Conservation (phyloP, 64 coral and sea anemone species). For the Exaiptasia diaphana region DNA sequence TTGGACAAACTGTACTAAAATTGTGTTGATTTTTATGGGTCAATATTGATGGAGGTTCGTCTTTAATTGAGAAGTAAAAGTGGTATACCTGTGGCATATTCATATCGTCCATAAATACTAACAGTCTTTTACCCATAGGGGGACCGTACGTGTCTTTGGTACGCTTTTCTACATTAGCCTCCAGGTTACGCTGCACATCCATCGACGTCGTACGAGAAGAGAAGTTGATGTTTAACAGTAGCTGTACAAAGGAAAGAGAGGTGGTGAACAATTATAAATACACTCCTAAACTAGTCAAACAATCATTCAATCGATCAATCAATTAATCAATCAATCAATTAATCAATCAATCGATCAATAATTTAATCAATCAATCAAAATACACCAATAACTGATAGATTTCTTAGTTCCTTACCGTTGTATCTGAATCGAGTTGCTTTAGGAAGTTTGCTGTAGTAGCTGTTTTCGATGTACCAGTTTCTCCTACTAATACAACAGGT, state of each 20-base stretch:
- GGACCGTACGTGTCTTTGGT: slow-evolving; percentile 99
- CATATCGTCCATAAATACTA: slow-evolving; percentile 99
- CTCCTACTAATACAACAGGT: slow-evolving; percentile 86
- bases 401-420: slow-evolving; percentile 88
- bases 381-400: too few species aligned
- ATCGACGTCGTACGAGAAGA: slow-evolving; percentile 98
- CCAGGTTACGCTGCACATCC: slow-evolving; percentile 94
- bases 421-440: slow-evolving; percentile 70
- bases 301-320: too few species aligned
- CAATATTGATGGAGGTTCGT: too few species aligned
- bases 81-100: slow-evolving; percentile 99
- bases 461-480: slow-evolving; percentile 95
- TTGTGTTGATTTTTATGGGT: too few species aligned
- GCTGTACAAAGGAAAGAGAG: not conserved
- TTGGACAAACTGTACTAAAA: too few species aligned
- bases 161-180: slow-evolving; percentile 96
- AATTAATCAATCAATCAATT: too few species aligned
- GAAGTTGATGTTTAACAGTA: slow-evolving; percentile 97
- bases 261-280: not conserved
- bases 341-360: too few species aligned
- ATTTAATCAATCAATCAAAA: too few species aligned
- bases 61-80: too few species aligned
- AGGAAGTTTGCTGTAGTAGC: slow-evolving; percentile 92
- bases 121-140: slow-evolving; percentile 92
- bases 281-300: too few species aligned